Percentiles rank a stretch among this genome's conserved stretches.
Conservation (phyloP, 2,113 vertebrate genomes). For the Bucco capensis region DNA sequence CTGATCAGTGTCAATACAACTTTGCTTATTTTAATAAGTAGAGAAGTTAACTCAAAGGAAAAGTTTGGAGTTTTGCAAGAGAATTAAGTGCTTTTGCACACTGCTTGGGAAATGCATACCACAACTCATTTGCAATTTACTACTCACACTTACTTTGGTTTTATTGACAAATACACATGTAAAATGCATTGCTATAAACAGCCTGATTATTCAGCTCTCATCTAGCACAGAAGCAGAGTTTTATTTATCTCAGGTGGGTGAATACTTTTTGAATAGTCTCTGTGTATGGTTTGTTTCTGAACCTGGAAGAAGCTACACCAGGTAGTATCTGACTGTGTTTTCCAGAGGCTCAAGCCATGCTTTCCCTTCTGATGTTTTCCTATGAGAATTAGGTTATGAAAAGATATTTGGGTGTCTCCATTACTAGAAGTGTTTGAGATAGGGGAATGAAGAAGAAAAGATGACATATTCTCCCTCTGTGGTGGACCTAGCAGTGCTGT, state of each 20-base stretch:
- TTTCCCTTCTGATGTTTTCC: not conserved
- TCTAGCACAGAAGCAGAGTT: not conserved
- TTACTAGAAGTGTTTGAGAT: not conserved
- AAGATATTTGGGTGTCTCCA: not conserved
- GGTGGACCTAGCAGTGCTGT: not conserved
- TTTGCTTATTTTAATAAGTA: conserved; percentile 5
- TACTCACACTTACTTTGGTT: not conserved
- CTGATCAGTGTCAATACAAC: not conserved
- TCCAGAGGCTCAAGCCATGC: not conserved
- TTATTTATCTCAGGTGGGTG: not conserved
- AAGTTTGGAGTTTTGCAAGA: not conserved
- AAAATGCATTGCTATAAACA: not conserved
- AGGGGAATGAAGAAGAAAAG: not conserved
- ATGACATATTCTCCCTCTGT: not conserved
- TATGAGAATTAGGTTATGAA: not conserved
- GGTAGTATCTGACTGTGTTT: not conserved
- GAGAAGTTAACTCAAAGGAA: not conserved
- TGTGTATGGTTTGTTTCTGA: not conserved
- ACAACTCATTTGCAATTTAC: not conserved
- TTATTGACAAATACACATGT: not conserved
- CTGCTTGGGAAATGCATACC: not conserved
- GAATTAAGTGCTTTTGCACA: not conserved
- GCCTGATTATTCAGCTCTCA: not conserved
- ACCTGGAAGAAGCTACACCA: not conserved
- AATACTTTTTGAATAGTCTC: not conserved